A percentile compares a stretch with the other conserved stretches of the same genome.
Evolutionary conservation across 1,140 invertebrate genomes (phyloP).

Genomic region (Caenorhabditis briggsae): DNA sequence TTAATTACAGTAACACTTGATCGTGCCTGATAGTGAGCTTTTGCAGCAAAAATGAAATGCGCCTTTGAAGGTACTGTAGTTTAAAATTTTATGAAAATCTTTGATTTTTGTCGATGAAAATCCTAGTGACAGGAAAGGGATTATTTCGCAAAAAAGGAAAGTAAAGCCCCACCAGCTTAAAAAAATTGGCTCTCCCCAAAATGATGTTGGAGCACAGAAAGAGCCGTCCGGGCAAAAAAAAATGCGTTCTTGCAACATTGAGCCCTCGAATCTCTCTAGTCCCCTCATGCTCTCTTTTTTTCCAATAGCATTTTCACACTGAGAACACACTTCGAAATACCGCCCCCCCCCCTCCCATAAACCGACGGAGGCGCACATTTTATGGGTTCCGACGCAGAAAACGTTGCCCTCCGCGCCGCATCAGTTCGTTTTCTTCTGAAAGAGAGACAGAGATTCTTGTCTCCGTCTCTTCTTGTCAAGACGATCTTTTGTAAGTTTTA

Average conservation of each 20-base stretch:
- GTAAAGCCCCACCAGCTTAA: not conserved
- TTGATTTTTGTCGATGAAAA: too few species aligned
- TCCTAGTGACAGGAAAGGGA: too few species aligned
- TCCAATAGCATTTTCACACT: not conserved
- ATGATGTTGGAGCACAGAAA: conserved; percentile 9
- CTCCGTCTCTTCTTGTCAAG: not conserved
- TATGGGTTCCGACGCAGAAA: conserved; percentile 52
- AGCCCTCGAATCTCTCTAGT: conserved; percentile 12
- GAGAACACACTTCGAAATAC: conserved; percentile 44
- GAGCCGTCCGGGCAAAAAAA: not conserved
- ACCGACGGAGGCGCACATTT: conserved; percentile 51
- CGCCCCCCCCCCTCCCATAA: conserved; percentile 43
- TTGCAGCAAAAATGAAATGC: too few species aligned
- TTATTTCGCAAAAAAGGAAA: not conserved
- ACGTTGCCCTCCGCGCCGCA: conserved; percentile 1
- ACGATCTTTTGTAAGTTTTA: conserved; percentile 35
- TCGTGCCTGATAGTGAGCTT: too few species aligned
- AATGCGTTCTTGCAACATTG: conserved; percentile 25
- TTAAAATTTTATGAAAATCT: too few species aligned
- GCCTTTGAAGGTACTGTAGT: too few species aligned
- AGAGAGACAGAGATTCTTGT: conserved; percentile 45
- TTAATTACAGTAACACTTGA: too few species aligned
- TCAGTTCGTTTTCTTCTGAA: conserved; percentile 47
- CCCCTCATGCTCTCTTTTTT: not conserved
- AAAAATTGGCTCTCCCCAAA: not conserved